Conservation (phyloP, 1,140 invertebrate genomes). For the Anadara kagoshimensis region DNA sequence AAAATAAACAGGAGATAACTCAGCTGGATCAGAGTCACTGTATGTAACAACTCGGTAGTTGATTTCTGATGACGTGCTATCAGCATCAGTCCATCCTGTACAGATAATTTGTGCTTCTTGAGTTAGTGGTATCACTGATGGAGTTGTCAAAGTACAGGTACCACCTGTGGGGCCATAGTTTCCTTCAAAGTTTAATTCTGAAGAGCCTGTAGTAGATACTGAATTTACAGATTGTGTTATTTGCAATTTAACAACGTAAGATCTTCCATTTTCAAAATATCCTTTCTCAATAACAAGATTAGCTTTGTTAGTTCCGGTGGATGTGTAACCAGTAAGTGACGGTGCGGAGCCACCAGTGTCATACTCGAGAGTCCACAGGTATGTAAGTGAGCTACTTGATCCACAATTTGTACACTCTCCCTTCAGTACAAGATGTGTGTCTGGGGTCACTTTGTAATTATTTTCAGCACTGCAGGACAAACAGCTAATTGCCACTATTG, state of each 20-base stretch:
- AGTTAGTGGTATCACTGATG: slow-evolving; percentile 41
- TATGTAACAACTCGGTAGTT: slow-evolving; percentile 52
- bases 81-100: slow-evolving; percentile 48
- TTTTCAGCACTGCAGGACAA: slow-evolving; percentile 49
- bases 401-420: slow-evolving; percentile 52
- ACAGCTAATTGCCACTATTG: slow-evolving; percentile 51
- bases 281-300: slow-evolving; percentile 50
- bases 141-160: slow-evolving; percentile 35
- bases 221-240: slow-evolving; percentile 18
- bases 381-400: slow-evolving; percentile 27
- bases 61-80: slow-evolving; percentile 38
- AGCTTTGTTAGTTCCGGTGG: slow-evolving; percentile 38
- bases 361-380: slow-evolving; percentile 47
- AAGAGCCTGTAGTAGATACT: slow-evolving; percentile 8
- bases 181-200: slow-evolving; percentile 32
- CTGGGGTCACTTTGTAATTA: slow-evolving; percentile 42
- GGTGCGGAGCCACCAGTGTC: slow-evolving; percentile 7
- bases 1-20: slow-evolving; percentile 53
- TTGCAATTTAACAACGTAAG: slow-evolving; percentile 51
- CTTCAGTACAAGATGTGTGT: slow-evolving; percentile 44
- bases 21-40: slow-evolving; percentile 9
- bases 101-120: slow-evolving; percentile 45
- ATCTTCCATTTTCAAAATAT: slow-evolving; percentile 20
- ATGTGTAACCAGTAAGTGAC: slow-evolving; percentile 31
- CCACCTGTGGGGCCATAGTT: slow-evolving; percentile 52